phyloP scores from a whole-genome alignment of 2,888 invertebrate genomes.

The Tenthredo amoena region DNA sequence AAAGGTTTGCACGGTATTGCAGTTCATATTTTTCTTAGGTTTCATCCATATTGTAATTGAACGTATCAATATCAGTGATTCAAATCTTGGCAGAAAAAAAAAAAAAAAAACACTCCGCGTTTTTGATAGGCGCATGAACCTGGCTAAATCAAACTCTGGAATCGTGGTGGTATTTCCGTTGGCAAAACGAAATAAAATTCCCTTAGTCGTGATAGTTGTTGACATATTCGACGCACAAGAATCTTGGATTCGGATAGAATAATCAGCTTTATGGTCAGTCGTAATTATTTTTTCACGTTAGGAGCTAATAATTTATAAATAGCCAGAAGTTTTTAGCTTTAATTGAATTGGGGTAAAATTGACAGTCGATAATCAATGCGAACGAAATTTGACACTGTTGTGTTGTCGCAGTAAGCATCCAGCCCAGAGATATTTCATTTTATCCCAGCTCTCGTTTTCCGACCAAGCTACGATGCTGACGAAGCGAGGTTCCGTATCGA shows the following conservation, averaged over 20 bases:
- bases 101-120: too few species aligned
- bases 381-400: neutral
- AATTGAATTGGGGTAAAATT: neutral
- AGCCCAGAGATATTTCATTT: neutral
- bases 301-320: neutral
- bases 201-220: neutral
- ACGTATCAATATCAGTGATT: too few species aligned
- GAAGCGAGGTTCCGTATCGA: neutral
- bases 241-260: neutral
- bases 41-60: too few species aligned
- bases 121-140: too few species aligned
- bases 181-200: neutral
- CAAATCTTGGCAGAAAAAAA: too few species aligned
- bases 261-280: neutral
- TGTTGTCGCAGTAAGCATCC: neutral
- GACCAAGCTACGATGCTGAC: neutral
- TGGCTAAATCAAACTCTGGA: neutral
- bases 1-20: too few species aligned
- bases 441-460: neutral
- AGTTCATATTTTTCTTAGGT: too few species aligned
- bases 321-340: neutral
- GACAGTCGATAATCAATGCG: neutral
- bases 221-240: neutral
- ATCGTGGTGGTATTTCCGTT: neutral
- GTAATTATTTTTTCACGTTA: neutral